phyloP scores from a whole-genome alignment of 1,140 invertebrate species.

The Paraescarpia echinospica region DNA sequence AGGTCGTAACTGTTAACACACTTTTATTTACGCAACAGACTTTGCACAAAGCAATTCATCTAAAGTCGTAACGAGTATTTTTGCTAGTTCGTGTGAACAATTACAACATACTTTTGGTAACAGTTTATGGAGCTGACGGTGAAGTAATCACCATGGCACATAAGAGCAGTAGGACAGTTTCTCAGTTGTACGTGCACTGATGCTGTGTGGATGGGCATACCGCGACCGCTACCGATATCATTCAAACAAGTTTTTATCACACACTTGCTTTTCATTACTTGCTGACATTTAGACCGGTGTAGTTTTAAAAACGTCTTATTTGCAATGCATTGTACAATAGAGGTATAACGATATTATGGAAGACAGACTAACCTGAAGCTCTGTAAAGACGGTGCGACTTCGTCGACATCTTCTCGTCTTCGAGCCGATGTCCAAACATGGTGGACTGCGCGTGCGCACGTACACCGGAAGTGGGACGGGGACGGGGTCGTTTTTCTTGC shows the following conservation, averaged over 20 bases:
- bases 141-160: too few species aligned
- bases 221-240: too few species aligned
- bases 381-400: slow-evolving; percentile 52
- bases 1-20: too few species aligned
- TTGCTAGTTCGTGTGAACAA: background rate
- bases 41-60: too few species aligned
- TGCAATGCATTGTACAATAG: too few species aligned
- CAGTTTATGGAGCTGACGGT: background rate
- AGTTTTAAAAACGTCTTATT: too few species aligned
- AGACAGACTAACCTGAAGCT: slow-evolving; percentile 38
- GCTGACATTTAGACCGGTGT: too few species aligned
- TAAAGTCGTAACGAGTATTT: background rate
- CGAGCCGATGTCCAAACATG: background rate
- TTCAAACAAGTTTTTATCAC: too few species aligned
- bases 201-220: too few species aligned
- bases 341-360: background rate
- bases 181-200: background rate
- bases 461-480: slow-evolving; percentile 54
- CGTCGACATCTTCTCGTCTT: slow-evolving; percentile 16
- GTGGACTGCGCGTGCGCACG: slow-evolving; percentile 43
- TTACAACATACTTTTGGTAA: background rate
- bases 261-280: too few species aligned
- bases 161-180: background rate
- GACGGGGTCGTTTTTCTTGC: slow-evolving; percentile 27
- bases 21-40: too few species aligned